Base-by-base conservation (phyloP, 2,113 vertebrate species). In the Glaucomys volans region DNA sequence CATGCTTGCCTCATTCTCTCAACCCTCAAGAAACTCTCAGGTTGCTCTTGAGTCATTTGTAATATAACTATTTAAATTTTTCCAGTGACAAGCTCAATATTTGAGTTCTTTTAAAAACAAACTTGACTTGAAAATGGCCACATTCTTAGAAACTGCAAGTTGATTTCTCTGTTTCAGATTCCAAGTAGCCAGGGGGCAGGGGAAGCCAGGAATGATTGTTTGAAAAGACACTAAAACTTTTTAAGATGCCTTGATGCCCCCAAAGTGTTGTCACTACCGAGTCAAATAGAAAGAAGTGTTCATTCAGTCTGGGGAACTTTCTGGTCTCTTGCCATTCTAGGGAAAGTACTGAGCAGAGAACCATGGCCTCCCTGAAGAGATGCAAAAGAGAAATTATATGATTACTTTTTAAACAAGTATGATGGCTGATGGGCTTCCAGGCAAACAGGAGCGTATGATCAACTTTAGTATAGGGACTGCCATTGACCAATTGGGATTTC, bases 201-300 rank as follows among this genome's bases (percentile, higher is more conserved):
- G 26, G 24, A 59, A 79, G 69, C 59, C 91, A 66, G 37, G 64
- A 54, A 30, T 35, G 32, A 54, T 44, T 83, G 4, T 90, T 62
- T 76, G 40, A 90, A 89, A 8, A 97, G 4, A 91, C 83, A 91
- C 20, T 66, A 57, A 96, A 92, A 95, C 20, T 10, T 69, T 87
- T 91, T 50, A 66, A 95, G 64, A 12, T 9, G 14, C 28, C 4
- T 42, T 82, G 40, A 59, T 67, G 7, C n/a, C 28, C 42, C 35
- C 77, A 85, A 87, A 1, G 8, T 74, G 71, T 87, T 74, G 50
- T 37, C 37, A 82, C 79, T 47, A 44, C 32, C 7, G 2, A 22
- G 74, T 72, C n/a, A 86, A 95, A 54, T 75, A 72, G 44, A 95
- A 64, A 67, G 26, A 26, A 66, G 3, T n/a, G n/a, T n/a, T n/a